phyloP scores from a whole-genome alignment of 1,140 invertebrate genomes.

The Scaptomyza pallida region DNA sequence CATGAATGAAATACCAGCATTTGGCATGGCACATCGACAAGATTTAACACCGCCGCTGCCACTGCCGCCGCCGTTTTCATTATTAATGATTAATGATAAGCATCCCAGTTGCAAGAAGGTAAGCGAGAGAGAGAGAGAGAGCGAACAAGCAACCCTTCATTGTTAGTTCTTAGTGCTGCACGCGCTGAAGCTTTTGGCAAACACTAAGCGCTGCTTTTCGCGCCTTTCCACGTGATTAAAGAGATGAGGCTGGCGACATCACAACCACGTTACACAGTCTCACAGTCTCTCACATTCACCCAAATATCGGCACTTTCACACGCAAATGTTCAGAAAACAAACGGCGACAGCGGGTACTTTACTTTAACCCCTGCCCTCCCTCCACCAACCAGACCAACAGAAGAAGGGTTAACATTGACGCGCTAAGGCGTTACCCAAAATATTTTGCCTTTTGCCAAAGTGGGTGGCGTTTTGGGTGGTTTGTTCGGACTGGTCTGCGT shows the following conservation, averaged over 20 bases:
- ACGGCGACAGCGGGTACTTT: conserved; percentile 34
- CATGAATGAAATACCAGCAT: conserved; percentile 80
- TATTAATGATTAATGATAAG: conserved; percentile 84
- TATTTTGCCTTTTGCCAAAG: conserved; percentile 49
- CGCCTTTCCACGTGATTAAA: conserved; percentile 83
- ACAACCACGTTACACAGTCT: conserved; percentile 41
- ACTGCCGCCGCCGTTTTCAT: conserved; percentile 76
- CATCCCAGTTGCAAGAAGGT: conserved; percentile 23
- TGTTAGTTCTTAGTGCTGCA: conserved; percentile 24
- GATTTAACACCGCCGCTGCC: conserved; percentile 75
- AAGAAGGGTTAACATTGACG: conserved; percentile 62
- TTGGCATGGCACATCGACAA: conserved; percentile 79
- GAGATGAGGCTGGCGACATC: conserved; percentile 44
- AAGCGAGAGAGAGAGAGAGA: background rate
- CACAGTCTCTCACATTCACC: conserved; percentile 36
- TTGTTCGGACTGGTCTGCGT: conserved; percentile 22
- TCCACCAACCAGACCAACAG: too few relatives aligned
- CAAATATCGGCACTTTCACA: conserved; percentile 78
- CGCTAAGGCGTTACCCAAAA: conserved; percentile 72
- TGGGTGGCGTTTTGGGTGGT: conserved; percentile 33
- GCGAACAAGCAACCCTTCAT: conserved; percentile 47
- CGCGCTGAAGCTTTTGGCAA: conserved; percentile 77
- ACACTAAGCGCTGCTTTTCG: conserved; percentile 81
- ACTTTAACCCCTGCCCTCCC: background rate
- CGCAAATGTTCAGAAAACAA: conserved; percentile 68